phyloP scores from a whole-genome alignment of 2,113 vertebrate genomes.

The Ammodramus savannarum region DNA sequence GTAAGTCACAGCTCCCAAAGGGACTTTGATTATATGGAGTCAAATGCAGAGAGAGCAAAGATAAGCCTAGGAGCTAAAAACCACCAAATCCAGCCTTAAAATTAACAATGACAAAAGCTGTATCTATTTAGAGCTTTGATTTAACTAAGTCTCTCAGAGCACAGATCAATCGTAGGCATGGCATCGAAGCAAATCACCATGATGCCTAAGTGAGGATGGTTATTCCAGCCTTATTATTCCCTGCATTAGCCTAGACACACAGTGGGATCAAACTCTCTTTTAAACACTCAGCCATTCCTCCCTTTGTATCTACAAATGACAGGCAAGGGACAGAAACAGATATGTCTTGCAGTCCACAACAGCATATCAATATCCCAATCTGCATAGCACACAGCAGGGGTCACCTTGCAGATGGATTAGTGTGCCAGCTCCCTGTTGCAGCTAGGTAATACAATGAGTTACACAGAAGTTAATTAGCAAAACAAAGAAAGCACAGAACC shows the following conservation, averaged over 20 bases:
- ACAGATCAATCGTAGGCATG: not conserved
- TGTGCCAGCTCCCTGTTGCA: slow-evolving; percentile 14
- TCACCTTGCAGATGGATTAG: slow-evolving; percentile 65
- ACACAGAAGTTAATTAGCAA: slow-evolving; percentile 55
- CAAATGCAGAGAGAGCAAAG: slow-evolving; percentile 16
- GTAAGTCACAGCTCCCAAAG: slow-evolving; percentile 44
- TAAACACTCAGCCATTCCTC: slow-evolving; percentile 4
- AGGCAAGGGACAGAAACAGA: slow-evolving; percentile 30
- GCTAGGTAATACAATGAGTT: slow-evolving; percentile 29
- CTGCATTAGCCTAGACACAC: not conserved
- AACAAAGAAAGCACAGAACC: slow-evolving; percentile 38
- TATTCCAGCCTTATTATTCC: slow-evolving; percentile 26
- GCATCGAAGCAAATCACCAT: not conserved
- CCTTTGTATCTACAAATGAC: slow-evolving; percentile 18
- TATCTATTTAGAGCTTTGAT: slow-evolving; percentile 55
- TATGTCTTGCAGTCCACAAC: slow-evolving; percentile 23
- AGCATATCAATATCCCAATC: slow-evolving; percentile 45
- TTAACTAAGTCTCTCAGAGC: slow-evolving; percentile 37
- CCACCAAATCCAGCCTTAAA: slow-evolving; percentile 27
- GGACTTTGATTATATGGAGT: slow-evolving; percentile 35
- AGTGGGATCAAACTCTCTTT: slow-evolving; percentile 24
- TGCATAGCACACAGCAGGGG: slow-evolving; percentile 37
- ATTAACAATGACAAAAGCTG: slow-evolving; percentile 47
- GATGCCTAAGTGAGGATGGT: not conserved
- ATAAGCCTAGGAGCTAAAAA: slow-evolving; percentile 27